A percentile compares a stretch with the other conserved stretches of the same genome.
Conservation (phyloP, 2,888 invertebrate species). For the Hypsopygia costalis region DNA sequence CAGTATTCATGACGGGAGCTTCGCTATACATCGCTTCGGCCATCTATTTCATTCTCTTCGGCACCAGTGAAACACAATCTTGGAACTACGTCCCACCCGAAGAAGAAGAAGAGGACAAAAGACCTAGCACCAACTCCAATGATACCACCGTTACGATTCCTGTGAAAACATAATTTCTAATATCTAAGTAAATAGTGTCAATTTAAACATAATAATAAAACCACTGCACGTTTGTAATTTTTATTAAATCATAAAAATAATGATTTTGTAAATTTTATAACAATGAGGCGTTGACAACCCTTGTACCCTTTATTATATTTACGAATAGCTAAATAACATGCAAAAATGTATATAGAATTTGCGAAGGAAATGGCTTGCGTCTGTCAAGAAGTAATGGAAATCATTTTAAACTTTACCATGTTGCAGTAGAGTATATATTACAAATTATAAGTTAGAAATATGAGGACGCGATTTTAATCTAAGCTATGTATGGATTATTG, state of each 20-base stretch:
- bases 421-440: no score
- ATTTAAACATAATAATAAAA: no score
- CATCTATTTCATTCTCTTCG: slow-evolving; percentile 84
- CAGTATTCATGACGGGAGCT: slow-evolving; percentile 87
- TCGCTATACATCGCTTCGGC: slow-evolving; percentile 85
- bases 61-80: slow-evolving; percentile 85
- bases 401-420: no score
- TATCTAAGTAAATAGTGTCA: not conserved
- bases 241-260: not conserved
- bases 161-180: slow-evolving; percentile 45
- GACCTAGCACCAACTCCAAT: slow-evolving; percentile 39
- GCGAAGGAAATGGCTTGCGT: no score
- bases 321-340: no score
- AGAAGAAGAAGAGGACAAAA: slow-evolving; percentile 48
- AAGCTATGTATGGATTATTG: no score
- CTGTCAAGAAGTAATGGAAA: no score
- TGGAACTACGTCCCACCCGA: slow-evolving; percentile 82
- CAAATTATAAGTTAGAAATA: no score
- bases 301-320: no score
- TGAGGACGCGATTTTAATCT: no score
- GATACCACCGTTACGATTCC: slow-evolving; percentile 61
- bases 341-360: no score
- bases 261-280: slow-evolving; percentile 1
- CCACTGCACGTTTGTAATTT: not conserved
- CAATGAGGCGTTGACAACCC: no score